Conservation (phyloP, 1,140 invertebrate genomes). For the Ceratosolen solmsi region DNA sequence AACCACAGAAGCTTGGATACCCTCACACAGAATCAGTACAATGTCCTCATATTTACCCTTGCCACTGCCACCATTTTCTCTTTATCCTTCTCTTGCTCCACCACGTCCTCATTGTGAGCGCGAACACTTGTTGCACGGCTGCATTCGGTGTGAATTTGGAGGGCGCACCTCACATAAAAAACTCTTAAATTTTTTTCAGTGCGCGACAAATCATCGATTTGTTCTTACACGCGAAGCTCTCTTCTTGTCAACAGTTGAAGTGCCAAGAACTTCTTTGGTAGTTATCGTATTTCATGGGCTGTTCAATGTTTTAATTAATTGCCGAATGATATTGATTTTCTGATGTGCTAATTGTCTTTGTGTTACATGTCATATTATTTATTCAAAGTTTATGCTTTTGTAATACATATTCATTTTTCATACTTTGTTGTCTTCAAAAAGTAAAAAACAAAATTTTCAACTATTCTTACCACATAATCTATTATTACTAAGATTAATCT, state of each 20-base stretch:
- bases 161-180: background rate
- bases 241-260: background rate
- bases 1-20: background rate
- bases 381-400: too few relatives aligned
- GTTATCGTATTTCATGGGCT: background rate
- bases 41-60: background rate
- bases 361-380: too few relatives aligned
- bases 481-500: too few relatives aligned
- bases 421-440: too few relatives aligned
- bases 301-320: background rate
- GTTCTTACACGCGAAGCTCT: background rate
- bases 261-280: background rate
- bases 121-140: conserved; percentile 29
- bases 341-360: background rate
- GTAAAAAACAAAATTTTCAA: too few relatives aligned
- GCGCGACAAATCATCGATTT: background rate
- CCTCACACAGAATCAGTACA: background rate
- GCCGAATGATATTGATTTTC: background rate
- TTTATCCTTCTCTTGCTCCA: background rate
- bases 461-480: too few relatives aligned
- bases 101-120: background rate
- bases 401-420: too few relatives aligned
- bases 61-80: background rate
- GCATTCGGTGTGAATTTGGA: conserved; percentile 2
- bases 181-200: background rate